These are phyloP conservation scores for Tragelaphus oryx DNA, from an alignment of 2,797 vertebrate genomes.

Conservation along the genomic window DNA sequence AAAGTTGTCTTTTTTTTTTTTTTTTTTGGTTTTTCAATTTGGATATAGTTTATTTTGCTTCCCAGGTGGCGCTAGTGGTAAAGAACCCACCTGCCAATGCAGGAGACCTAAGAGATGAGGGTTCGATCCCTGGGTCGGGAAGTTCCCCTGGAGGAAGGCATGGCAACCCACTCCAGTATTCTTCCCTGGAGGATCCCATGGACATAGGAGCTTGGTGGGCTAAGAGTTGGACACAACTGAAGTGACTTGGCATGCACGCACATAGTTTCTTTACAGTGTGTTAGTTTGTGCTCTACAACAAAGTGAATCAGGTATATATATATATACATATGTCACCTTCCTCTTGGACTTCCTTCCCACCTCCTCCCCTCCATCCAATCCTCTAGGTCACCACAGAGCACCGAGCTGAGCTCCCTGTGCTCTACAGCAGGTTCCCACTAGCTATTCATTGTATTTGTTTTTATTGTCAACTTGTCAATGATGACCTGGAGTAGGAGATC, in stretches of 20 bases:
- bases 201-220: background rate
- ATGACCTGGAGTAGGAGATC: background rate
- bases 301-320: background rate
- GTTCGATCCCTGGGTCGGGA: background rate
- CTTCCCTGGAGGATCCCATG: background rate
- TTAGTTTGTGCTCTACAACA: background rate
- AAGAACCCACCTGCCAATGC: background rate
- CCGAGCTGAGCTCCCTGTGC: background rate
- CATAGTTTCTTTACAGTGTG: background rate
- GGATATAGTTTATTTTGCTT: background rate
- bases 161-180: background rate
- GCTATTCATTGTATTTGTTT: background rate
- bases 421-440: background rate
- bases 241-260: rapidly evolving
- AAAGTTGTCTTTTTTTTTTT: background rate
- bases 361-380: background rate
- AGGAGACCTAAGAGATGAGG: background rate
- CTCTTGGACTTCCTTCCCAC: background rate
- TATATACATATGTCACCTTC: background rate
- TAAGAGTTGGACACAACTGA: background rate
- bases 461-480: background rate
- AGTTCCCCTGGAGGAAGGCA: background rate
- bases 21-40: background rate
- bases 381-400: background rate
- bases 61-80: background rate